phyloP scores from a whole-genome alignment of 2,113 vertebrate species.

The Todiramphus saurophagus region DNA sequence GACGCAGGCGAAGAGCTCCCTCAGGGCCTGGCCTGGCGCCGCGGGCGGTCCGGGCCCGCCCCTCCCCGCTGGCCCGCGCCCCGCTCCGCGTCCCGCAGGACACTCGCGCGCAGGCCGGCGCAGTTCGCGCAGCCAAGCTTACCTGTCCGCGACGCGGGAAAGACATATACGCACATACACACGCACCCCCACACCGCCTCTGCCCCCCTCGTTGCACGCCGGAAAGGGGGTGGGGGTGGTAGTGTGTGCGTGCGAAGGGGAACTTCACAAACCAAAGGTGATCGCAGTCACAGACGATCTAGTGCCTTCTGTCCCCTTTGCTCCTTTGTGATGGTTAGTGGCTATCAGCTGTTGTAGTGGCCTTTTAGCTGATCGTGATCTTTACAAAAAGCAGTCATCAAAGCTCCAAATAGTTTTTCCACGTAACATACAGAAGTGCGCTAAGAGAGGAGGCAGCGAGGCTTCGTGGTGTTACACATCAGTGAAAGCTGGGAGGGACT shows the following conservation, averaged over 20 bases:
- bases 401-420: not conserved
- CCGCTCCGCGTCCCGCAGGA: not conserved
- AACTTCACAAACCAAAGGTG: not conserved
- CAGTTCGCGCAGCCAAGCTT: accelerated
- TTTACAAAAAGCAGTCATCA: not conserved
- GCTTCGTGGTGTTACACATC: accelerated
- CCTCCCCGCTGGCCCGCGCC: not conserved
- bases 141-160: not conserved
- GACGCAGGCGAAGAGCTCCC: too few relatives aligned
- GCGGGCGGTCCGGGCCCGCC: not conserved
- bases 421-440: not conserved
- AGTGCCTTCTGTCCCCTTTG: not conserved
- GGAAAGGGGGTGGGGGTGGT: too few relatives aligned
- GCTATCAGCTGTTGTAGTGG: not conserved
- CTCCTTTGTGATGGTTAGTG: not conserved
- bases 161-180: accelerated
- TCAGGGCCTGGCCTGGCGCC: too few relatives aligned
- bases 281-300: accelerated
- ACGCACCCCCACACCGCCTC: not conserved
- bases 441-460: not conserved
- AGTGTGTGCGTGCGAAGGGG: not conserved
- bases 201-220: accelerated
- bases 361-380: not conserved
- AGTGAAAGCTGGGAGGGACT: not conserved
- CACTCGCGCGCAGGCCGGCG: not conserved